These are phyloP conservation scores for Clamator glandarius DNA, from an alignment of 2,797 vertebrate species.

Conservation along the genomic window DNA sequence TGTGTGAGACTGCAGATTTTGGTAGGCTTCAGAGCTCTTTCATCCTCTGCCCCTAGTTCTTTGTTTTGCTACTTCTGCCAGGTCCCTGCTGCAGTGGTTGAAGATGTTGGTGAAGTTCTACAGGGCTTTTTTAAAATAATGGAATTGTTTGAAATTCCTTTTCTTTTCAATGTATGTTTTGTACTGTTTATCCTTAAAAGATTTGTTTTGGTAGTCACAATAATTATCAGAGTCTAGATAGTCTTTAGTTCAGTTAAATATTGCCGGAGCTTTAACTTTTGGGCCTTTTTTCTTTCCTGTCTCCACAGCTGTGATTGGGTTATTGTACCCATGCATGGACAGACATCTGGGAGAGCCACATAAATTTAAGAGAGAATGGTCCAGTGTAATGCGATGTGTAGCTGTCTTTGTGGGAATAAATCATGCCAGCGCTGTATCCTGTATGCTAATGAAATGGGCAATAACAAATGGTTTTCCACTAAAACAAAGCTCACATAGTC, in stretches of 20 bases:
- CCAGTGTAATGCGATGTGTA: conserved; percentile 97
- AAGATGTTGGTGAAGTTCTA: background rate
- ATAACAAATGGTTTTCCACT: conserved; percentile 21
- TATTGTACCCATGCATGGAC: conserved; percentile 97
- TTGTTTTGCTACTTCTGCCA: background rate
- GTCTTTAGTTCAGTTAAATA: background rate
- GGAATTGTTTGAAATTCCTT: background rate
- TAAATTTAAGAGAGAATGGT: conserved; percentile 97
- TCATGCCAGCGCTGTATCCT: conserved; percentile 98
- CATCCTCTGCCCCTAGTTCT: background rate
- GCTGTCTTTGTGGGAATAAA: conserved; percentile 98
- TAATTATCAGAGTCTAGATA: conserved; percentile 14
- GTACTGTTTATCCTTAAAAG: background rate
- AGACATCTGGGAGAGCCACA: conserved; percentile 92
- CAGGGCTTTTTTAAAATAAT: background rate
- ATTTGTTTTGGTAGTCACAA: background rate
- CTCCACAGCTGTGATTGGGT: conserved; percentile 88
- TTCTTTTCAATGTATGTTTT: background rate
- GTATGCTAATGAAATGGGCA: background rate
- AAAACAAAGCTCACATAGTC: conserved; percentile 4
- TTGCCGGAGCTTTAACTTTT: conserved; percentile 48
- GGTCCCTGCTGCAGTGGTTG: background rate
- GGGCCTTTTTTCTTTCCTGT: conserved; percentile 34
- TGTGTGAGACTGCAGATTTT: background rate
- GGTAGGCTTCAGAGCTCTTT: background rate